Evolutionary conservation across 2,113 vertebrate species (phyloP), one percentile per base, ranked within the genome.

Genomic region (Kryptolebias marmoratus): DNA sequence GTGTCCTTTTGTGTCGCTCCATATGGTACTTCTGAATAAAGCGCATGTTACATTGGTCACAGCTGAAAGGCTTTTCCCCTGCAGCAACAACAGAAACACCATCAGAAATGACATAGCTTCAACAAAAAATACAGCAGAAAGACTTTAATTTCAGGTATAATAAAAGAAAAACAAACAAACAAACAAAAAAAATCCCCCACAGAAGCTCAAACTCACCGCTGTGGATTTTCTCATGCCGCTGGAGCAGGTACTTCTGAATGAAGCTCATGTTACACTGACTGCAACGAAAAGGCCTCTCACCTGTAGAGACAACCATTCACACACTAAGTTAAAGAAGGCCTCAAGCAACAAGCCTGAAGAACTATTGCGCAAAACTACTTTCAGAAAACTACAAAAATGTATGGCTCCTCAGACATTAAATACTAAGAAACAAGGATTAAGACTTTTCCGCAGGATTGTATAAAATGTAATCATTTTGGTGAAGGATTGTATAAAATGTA

Each of bases 11-110:
- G 94, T 99, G 98, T 86, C 98, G 92, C 87, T 99, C 98, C 97
- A 99, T 98, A 73, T 99, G 98, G 92, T 99, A 99, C 93, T 99
- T 99, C 94, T 99, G 98, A 90, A 99, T 99, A 90, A 99, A 99
- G 80, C 98, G 96, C 98, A 99, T 99, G 80, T 97, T 98, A 85
- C 98, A 99, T 91, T 99, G 96, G 89, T 99, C 98, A 58, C 98
- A 99, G 57, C 96, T 96, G 69, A 99, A 99, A 57, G 98, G 98
- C 90, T 99, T 99, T 92, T 99, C 98, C 77, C 97, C 95, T 95
- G 71, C n/a, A 71, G 69, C 63, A 54, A 68, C 27, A 79, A 32
- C 36, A 27, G 18, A 12, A 47, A 66, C 27, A 10, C 7, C n/a
- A 27, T 66, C 14, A 55, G 30, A 8, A 11, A 10, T 7, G 31